Base-by-base conservation (phyloP, 2,888 invertebrate genomes). In the Spodoptera exigua region DNA sequence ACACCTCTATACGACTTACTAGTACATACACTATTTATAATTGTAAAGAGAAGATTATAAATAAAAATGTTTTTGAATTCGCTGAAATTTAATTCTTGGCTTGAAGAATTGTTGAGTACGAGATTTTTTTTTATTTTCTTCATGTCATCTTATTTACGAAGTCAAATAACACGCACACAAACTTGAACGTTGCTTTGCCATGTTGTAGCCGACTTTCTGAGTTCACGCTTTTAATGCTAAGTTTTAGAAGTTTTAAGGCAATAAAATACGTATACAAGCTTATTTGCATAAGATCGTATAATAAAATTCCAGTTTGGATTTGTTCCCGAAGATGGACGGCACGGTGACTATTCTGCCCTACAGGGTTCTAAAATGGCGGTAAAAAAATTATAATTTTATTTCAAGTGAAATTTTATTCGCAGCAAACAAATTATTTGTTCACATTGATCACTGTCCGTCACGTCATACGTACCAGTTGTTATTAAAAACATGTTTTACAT, bases 401-500 rank as follows among this genome's bases (percentile, higher is more conserved):
- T n/a, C n/a, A n/a, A n/a, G n/a, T n/a, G n/a, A n/a, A n/a, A n/a
- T n/a, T n/a, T n/a, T n/a, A n/a, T n/a, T n/a, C n/a, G 0, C 12
- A 17, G 4, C 32, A n/a, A 37, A 57, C 7, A 13, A 36, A 36
- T 14, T 36, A 46, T 18, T n/a, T n/a, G n/a, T n/a, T n/a, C 34
- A 34, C 12, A n/a, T 16, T 43, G 27, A 47, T 51, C 55, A 49
- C 12, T 10, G 12, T 54, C n/a, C 36, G 18, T 9, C 44, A 40
- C 37, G 39, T 56, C 52, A 46, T 55, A 40, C 53, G 40, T 46
- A 41, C 9, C 45, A 35, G 47, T 70, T 67, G 64, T 70, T 74
- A 76, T 80, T 71, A 68, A 69, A 60, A 67, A 77, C 55, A 75
- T 79, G 74, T 75, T 74, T 77, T 62, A 71, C 78, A 81, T 82